Percentiles rank a stretch among this genome's conserved stretches.
phyloP scores from a whole-genome alignment of 2,888 invertebrate genomes.

The Pyrrhopygopsis socrates region DNA sequence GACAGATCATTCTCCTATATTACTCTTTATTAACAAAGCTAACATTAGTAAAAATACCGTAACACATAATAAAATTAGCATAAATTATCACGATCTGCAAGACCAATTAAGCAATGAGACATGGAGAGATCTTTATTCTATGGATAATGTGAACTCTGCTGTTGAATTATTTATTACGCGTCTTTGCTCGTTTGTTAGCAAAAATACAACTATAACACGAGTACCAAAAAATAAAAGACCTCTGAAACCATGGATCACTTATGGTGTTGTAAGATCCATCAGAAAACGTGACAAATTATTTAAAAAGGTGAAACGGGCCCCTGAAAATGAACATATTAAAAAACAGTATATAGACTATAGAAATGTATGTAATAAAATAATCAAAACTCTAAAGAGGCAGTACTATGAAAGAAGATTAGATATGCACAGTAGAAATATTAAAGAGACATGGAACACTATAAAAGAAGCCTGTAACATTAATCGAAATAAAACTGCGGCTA shows the following conservation, averaged over 20 bases:
- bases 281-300: slow-evolving; percentile 25
- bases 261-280: neutral
- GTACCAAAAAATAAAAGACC: neutral
- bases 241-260: neutral
- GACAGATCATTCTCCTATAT: slow-evolving; percentile 38
- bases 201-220: neutral
- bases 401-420: slow-evolving; percentile 23
- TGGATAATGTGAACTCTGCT: no score
- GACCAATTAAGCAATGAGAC: no score
- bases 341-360: slow-evolving; percentile 21
- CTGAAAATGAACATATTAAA: neutral
- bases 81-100: no score
- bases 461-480: slow-evolving; percentile 30
- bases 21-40: slow-evolving; percentile 1
- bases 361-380: slow-evolving; percentile 32
- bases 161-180: no score
- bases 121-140: no score
- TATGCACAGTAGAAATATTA: neutral
- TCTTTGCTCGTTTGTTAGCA: neutral
- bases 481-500: neutral
- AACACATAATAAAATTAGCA: no score
- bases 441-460: slow-evolving; percentile 38
- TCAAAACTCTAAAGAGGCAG: slow-evolving; percentile 23
- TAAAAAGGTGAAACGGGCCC: slow-evolving; percentile 12
- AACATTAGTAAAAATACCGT: no score